A percentile compares a stretch with the other conserved stretches of the same genome.
Evolutionary conservation across 2,888 invertebrate species (phyloP).

Genomic region (Pomacea canaliculata): DNA sequence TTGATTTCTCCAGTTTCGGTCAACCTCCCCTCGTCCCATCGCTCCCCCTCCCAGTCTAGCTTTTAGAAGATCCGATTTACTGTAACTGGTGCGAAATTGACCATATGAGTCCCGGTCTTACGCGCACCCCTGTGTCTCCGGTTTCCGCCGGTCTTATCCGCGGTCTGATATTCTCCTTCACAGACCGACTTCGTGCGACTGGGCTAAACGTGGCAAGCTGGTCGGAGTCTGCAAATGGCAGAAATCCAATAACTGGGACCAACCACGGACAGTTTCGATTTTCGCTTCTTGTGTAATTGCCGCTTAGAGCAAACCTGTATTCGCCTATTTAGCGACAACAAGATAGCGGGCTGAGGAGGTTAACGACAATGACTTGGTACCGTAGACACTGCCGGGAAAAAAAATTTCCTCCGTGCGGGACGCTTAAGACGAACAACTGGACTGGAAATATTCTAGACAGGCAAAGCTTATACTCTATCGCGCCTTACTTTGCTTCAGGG

Average conservation of each 20-base stretch:
- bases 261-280: constrained; percentile 2
- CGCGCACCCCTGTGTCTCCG: background rate
- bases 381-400: too few species aligned
- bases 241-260: constrained; percentile 4
- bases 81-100: constrained; percentile 12
- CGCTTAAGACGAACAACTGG: too few species aligned
- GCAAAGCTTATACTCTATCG: background rate
- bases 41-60: background rate
- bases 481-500: background rate
- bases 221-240: background rate
- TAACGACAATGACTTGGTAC: too few species aligned
- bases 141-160: background rate
- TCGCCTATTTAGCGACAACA: constrained; percentile 12
- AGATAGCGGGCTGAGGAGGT: constrained; percentile 5
- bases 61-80: constrained; percentile 19
- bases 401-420: too few species aligned
- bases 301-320: constrained; percentile 18
- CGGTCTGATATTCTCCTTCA: background rate
- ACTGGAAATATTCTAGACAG: too few species aligned
- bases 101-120: constrained; percentile 14
- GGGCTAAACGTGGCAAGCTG: background rate
- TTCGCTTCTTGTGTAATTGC: constrained; percentile 23
- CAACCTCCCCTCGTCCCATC: background rate
- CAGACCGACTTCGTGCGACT: background rate
- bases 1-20: background rate